Percentiles rank a stretch among this genome's conserved stretches.
phyloP scores from a whole-genome alignment of 2,113 vertebrate species.

The Pituophis catenifer region DNA sequence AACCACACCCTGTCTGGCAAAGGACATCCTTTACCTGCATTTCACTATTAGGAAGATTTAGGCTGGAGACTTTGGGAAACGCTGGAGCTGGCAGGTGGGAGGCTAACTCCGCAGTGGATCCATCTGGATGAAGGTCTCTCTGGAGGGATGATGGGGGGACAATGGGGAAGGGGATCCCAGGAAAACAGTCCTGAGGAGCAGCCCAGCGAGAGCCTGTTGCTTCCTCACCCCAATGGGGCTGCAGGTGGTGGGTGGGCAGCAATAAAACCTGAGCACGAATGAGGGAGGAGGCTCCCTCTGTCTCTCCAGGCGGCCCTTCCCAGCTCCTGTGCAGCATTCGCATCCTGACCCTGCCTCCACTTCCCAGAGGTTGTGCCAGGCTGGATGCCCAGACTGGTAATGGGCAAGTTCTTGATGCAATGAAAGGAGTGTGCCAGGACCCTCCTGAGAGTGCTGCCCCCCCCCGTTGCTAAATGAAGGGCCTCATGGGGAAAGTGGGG shows the following conservation, averaged over 20 bases:
- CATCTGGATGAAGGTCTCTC: background rate
- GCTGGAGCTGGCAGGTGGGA: background rate
- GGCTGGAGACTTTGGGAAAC: background rate
- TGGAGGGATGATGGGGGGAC: background rate
- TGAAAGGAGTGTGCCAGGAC: background rate
- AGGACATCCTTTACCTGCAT: rapidly evolving
- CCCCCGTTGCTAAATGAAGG: background rate
- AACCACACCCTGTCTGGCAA: background rate
- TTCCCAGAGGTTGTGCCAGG: background rate
- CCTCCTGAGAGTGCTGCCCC: background rate
- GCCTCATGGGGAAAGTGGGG: background rate
- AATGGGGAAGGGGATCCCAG: background rate
- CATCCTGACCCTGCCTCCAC: background rate
- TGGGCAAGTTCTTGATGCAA: background rate
- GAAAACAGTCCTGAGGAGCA: background rate
- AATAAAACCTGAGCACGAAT: background rate
- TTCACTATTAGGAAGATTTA: background rate
- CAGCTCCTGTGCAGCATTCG: background rate
- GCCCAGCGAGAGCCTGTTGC: background rate
- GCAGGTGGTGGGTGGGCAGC: background rate
- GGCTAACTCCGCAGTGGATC: background rate
- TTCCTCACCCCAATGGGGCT: background rate
- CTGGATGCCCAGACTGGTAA: background rate
- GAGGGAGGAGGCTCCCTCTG: background rate
- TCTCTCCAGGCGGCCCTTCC: background rate